These are phyloP conservation scores for Bombyx huttoni DNA, from an alignment of 2,888 invertebrate genomes.

Conservation along the genomic window DNA sequence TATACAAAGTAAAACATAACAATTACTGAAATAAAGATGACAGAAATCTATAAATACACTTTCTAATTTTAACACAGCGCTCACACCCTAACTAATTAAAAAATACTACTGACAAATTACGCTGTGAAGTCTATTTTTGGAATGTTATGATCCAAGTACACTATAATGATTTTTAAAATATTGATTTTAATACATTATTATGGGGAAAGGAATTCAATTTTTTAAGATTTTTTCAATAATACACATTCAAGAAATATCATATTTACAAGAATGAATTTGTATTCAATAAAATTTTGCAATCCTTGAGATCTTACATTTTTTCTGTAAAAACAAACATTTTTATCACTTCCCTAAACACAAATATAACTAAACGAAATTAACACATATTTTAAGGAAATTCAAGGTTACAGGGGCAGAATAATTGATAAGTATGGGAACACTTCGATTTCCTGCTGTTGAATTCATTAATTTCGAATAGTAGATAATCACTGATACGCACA, in stretches of 20 bases:
- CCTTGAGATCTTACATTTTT: background rate
- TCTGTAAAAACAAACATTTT: background rate
- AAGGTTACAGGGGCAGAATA: too few relatives aligned
- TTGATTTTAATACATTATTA: background rate
- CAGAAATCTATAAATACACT: too few relatives aligned
- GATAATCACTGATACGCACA: too few relatives aligned
- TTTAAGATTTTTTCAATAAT: too few relatives aligned
- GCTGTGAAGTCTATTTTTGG: background rate
- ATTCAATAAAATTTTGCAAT: background rate
- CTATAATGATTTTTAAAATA: background rate
- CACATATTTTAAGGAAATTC: too few relatives aligned
- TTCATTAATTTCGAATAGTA: too few relatives aligned
- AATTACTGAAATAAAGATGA: too few relatives aligned
- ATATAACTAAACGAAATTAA: background rate
- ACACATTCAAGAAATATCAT: background rate
- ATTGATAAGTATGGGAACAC: too few relatives aligned
- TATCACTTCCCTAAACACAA: background rate
- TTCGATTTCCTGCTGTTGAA: too few relatives aligned
- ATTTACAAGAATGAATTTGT: background rate
- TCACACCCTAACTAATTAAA: background rate
- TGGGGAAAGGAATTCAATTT: background rate
- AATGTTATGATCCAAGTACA: background rate
- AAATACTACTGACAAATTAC: background rate
- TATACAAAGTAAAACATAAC: too few relatives aligned
- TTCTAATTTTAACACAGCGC: background rate